phyloP scores from a whole-genome alignment of 2,113 vertebrate species.

The Burhinus bistriatus region DNA sequence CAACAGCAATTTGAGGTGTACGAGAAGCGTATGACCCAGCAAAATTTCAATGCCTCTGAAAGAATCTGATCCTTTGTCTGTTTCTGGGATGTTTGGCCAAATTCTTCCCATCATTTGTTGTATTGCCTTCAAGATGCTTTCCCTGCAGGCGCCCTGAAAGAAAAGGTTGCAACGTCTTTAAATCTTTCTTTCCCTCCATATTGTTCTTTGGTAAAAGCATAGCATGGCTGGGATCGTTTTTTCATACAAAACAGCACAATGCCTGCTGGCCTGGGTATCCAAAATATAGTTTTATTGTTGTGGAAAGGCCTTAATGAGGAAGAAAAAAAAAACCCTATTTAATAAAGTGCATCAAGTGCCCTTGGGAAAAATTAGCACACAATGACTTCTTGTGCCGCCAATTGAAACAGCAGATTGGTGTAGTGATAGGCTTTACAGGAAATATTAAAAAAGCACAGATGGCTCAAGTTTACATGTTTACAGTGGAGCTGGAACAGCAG shows the following conservation, averaged over 20 bases:
- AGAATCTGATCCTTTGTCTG: background rate
- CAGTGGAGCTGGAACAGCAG: slow-evolving; percentile 62
- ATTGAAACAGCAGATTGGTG: slow-evolving; percentile 57
- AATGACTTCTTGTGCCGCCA: slow-evolving; percentile 71
- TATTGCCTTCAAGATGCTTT: background rate
- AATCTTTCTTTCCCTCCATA: background rate
- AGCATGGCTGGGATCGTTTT: background rate
- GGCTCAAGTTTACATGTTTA: slow-evolving; percentile 70
- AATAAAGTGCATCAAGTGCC: slow-evolving; percentile 70
- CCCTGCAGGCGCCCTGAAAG: background rate
- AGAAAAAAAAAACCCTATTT: slow-evolving; percentile 63
- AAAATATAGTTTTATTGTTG: slow-evolving; percentile 61
- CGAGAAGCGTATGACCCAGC: background rate
- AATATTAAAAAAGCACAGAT: slow-evolving; percentile 74
- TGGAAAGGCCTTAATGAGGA: slow-evolving; percentile 63
- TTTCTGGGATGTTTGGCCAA: background rate
- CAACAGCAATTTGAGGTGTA: background rate
- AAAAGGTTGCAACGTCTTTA: background rate
- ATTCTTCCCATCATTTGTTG: background rate
- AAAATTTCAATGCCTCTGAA: background rate
- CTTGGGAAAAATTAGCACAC: slow-evolving; percentile 73
- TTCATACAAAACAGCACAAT: slow-evolving; percentile 39
- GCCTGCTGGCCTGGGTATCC: slow-evolving; percentile 42
- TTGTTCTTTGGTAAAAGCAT: slow-evolving; percentile 34
- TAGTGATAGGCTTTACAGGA: slow-evolving; percentile 65